Percentiles rank a stretch among this genome's conserved stretches.
These are phyloP conservation scores for Itoplectis maculator DNA, from an alignment of 2,888 invertebrate genomes.

Conservation along the genomic window DNA sequence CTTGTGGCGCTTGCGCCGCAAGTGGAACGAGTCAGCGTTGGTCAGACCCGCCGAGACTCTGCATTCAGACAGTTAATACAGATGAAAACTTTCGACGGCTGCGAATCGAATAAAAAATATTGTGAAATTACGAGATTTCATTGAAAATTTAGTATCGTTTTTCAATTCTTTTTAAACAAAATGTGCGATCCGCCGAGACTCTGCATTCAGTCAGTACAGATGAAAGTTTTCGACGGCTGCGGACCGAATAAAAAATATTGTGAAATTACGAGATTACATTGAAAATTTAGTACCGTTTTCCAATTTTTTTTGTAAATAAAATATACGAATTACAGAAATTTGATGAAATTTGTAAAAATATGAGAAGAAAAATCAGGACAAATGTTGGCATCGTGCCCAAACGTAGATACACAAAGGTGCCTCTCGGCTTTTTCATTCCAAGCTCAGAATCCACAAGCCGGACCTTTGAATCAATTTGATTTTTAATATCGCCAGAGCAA, in stretches of 20 bases:
- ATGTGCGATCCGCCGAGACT: background rate
- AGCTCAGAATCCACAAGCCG: background rate
- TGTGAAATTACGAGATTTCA: too few species aligned
- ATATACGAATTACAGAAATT: too few species aligned
- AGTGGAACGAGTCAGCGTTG: background rate
- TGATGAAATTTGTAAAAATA: too few species aligned
- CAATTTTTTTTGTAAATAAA: too few species aligned
- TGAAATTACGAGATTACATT: too few species aligned
- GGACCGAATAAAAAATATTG: too few species aligned
- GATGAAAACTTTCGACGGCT: background rate
- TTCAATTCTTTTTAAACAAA: too few species aligned
- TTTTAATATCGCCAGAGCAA: conserved; percentile 7
- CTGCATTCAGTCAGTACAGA: background rate
- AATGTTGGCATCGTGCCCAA: too few species aligned
- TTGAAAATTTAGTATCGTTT: too few species aligned
- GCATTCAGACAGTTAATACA: background rate
- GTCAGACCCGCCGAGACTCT: background rate
- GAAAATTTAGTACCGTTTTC: too few species aligned
- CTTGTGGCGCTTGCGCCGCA: background rate
- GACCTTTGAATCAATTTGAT: background rate
- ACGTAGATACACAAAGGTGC: background rate
- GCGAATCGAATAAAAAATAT: too few species aligned
- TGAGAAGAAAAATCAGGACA: too few species aligned
- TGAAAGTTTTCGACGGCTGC: background rate
- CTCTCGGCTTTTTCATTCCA: background rate